Conservation (phyloP, 2,888 invertebrate genomes). For the Cryptus armator region DNA sequence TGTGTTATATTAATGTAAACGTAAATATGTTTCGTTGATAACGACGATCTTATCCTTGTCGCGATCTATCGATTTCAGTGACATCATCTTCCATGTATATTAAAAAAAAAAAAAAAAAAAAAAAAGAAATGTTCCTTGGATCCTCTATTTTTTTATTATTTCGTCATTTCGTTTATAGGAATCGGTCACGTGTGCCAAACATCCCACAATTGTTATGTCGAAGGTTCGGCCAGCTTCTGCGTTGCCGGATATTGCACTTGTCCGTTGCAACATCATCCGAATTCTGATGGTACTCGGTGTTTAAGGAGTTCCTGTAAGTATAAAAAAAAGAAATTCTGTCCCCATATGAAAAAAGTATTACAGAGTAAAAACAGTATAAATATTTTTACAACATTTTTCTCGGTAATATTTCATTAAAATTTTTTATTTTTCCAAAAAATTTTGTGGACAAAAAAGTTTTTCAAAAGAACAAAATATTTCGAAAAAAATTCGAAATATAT, state of each 20-base stretch:
- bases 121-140: not conserved
- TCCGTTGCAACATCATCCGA: conserved; percentile 80
- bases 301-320: conserved; percentile 79
- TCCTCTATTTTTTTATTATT: not conserved
- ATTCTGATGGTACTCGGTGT: conserved; percentile 79
- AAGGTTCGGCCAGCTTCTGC: conserved; percentile 79
- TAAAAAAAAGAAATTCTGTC: not conserved
- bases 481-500: too few relatives aligned
- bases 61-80: not conserved
- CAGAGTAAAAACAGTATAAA: too few relatives aligned
- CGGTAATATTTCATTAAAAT: too few relatives aligned
- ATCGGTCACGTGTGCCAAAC: conserved; percentile 81
- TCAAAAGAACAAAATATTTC: too few relatives aligned
- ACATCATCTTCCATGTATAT: not conserved
- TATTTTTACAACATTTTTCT: too few relatives aligned
- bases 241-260: conserved; percentile 81
- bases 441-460: too few relatives aligned
- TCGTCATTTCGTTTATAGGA: conserved; percentile 71
- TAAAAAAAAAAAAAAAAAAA: not conserved
- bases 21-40: not conserved
- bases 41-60: not conserved
- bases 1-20: conserved; percentile 23
- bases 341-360: too few relatives aligned
- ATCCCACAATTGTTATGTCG: conserved; percentile 82
- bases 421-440: too few relatives aligned